phyloP scores from a whole-genome alignment of 2,797 vertebrate species.

The Sorex maritimensis region DNA sequence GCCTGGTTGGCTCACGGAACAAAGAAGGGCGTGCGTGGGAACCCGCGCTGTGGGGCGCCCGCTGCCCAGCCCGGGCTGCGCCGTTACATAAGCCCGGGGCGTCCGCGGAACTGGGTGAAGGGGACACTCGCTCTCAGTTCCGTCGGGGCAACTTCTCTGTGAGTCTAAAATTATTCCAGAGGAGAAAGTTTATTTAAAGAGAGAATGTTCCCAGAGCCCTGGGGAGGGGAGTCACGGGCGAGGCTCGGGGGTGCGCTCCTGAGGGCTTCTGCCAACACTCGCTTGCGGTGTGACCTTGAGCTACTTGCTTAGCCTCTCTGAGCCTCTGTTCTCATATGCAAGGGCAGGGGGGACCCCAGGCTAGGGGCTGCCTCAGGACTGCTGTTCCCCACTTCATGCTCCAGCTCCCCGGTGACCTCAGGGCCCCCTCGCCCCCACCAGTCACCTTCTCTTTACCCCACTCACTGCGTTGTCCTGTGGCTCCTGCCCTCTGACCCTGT shows the following conservation, averaged over 20 bases:
- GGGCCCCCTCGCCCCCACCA: no score
- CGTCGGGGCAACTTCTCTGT: conserved; percentile 61
- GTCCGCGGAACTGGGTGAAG: conserved; percentile 39
- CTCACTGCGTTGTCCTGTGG: neutral
- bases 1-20: conserved; percentile 62
- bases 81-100: conserved; percentile 62
- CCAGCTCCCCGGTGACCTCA: neutral
- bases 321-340: conserved; percentile 9
- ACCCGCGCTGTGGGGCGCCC: conserved; percentile 34
- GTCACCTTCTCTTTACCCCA: neutral
- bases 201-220: neutral
- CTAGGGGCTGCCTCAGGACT: no score
- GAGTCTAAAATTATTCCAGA: conserved; percentile 66
- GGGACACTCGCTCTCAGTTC: conserved; percentile 30
- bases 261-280: neutral
- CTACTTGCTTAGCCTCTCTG: neutral
- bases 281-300: conserved; percentile 60
- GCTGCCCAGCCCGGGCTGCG: neutral
- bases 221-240: neutral
- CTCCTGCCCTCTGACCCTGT: conserved; percentile 39
- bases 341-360: neutral
- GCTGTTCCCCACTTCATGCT: neutral
- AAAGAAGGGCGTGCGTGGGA: conserved; percentile 66
- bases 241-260: neutral
- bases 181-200: conserved; percentile 65